These are phyloP conservation scores for Montipora capricornis DNA, from an alignment of 64 coral and sea anemone genomes.

Conservation along the genomic window DNA sequence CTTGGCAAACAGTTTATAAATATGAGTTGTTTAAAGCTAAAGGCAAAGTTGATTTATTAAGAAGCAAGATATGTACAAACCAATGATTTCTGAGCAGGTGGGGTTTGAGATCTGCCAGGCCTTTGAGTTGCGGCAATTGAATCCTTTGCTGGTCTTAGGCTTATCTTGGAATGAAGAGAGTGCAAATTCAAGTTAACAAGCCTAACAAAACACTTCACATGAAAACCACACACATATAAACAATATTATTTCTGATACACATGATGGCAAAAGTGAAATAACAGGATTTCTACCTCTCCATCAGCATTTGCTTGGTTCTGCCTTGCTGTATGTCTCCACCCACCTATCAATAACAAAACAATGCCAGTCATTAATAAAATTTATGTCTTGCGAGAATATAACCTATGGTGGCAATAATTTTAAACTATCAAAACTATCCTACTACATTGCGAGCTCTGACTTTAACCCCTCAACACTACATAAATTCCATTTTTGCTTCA, in stretches of 20 bases:
- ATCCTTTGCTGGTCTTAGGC: slow-evolving; percentile 90
- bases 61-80: neutral
- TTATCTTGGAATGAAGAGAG: slow-evolving; percentile 65
- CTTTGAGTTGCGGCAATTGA: slow-evolving; percentile 88
- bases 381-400: no score
- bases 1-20: no score
- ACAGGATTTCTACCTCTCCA: slow-evolving; percentile 70
- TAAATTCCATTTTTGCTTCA: no score
- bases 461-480: no score
- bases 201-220: neutral
- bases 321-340: slow-evolving; percentile 60
- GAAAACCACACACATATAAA: no score
- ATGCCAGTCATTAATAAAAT: neutral
- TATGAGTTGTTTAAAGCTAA: no score
- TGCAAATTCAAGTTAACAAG: neutral
- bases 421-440: no score
- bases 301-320: slow-evolving; percentile 71
- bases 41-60: no score
- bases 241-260: no score
- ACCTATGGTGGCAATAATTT: no score
- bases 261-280: neutral
- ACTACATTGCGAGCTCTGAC: no score
- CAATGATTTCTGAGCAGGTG: slow-evolving; percentile 35
- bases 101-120: slow-evolving; percentile 64
- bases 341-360: slow-evolving; percentile 37